Conservation (phyloP, 2,888 invertebrate genomes). For the Pachliopta kotzebuea region DNA sequence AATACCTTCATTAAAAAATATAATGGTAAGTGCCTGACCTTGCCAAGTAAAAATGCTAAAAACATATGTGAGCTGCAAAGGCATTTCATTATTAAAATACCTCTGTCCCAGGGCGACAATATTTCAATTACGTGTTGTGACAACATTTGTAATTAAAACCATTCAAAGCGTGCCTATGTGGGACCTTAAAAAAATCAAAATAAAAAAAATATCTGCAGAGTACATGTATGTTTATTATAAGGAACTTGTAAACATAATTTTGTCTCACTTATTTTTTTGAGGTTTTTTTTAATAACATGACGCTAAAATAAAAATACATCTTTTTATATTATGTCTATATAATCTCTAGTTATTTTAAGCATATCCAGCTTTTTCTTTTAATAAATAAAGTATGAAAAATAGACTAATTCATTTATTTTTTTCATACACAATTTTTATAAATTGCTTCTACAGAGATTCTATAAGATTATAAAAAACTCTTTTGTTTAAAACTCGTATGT, state of each 20-base stretch:
- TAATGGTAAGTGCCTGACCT: constrained; percentile 36
- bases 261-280: too few species aligned
- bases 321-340: not conserved
- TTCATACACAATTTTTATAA: too few species aligned
- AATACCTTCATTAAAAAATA: not conserved
- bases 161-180: constrained; percentile 26
- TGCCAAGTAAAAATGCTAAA: constrained; percentile 51
- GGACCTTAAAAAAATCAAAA: constrained; percentile 11
- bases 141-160: constrained; percentile 31
- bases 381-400: not conserved
- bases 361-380: not conserved
- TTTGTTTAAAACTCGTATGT: too few species aligned
- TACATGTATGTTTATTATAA: not conserved
- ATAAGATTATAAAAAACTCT: too few species aligned
- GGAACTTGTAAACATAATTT: too few species aligned
- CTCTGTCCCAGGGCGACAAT: constrained; percentile 45
- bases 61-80: constrained; percentile 44
- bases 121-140: constrained; percentile 45
- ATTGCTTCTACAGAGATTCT: too few species aligned
- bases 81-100: constrained; percentile 67
- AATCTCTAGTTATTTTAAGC: not conserved
- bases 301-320: not conserved
- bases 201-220: not conserved
- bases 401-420: not conserved
- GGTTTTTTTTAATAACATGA: not conserved